Conservation (phyloP, 2,888 invertebrate genomes). For the Pachycephus smyrnensis region DNA sequence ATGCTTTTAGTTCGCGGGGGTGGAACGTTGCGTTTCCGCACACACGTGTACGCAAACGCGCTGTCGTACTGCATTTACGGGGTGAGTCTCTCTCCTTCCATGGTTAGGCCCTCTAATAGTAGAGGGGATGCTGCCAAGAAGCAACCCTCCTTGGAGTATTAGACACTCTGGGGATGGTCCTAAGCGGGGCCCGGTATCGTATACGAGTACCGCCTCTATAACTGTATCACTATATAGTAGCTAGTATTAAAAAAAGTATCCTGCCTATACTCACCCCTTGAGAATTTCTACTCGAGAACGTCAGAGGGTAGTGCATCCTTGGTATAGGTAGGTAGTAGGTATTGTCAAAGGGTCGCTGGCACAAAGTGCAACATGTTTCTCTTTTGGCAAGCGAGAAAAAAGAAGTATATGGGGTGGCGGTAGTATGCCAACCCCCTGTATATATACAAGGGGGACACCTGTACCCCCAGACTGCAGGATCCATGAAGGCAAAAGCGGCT, state of each 20-base stretch:
- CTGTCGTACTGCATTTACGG: background rate
- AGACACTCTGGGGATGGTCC: background rate
- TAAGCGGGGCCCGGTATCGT: background rate
- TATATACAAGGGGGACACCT: constrained; percentile 33
- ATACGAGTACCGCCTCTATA: background rate
- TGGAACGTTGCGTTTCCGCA: constrained; percentile 57
- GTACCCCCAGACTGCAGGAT: constrained; percentile 23
- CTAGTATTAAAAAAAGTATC: background rate
- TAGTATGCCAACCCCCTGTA: background rate
- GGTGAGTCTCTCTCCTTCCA: background rate
- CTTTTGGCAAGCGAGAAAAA: constrained; percentile 5
- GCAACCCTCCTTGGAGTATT: background rate
- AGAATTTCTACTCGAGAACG: background rate
- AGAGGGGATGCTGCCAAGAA: background rate
- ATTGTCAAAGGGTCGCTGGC: constrained; percentile 9
- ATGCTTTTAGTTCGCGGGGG: constrained; percentile 64
- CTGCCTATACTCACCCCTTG: background rate
- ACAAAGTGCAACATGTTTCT: constrained; percentile 58
- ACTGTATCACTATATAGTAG: background rate
- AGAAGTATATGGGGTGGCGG: constrained; percentile 12
- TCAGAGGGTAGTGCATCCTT: background rate
- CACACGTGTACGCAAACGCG: constrained; percentile 37
- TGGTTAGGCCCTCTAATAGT: background rate
- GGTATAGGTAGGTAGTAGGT: background rate
- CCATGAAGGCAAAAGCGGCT: constrained; percentile 27